Evolutionary conservation across 2,888 invertebrate species (phyloP), one percentile per base, ranked within the genome.

Genomic region (Creontiades dilutus): DNA sequence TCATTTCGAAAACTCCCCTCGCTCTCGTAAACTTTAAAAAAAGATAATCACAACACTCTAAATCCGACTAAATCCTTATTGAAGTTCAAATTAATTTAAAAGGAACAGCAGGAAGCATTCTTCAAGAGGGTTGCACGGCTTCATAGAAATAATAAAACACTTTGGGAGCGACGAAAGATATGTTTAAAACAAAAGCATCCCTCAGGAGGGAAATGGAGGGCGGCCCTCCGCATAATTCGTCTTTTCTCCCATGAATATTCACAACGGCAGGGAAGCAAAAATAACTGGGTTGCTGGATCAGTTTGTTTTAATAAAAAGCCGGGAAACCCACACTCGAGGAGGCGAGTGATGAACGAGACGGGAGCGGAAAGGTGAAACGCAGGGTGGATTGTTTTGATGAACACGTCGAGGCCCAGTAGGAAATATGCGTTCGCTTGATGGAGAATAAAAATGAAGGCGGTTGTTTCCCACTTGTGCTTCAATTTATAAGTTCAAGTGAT

Each of bases 211-310:
- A 68, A 68, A 68, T 68, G 68, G 68, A 68, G 68, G 68, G 68
- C 68, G 27, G 68, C 23, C 19, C 68, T 27, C 13, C 68, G 68
- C 23, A 68, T 68, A 68, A 68, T 68, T 68, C 68, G 23, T 68
- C 11, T 68, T 68, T 68, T 68, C 19, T 16, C 68, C 68, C 23
- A 68, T 68, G 68, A 68, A 68, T 68, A 68, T 68, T 68, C 68
- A 23, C 12, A 68, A 19, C 19, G 68, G 13, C 23, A 3, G 23
- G 4, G n/a, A 61, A 61, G 61, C 61, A 61, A 61, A 61, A 61
- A 61, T 61, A 68, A 68, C 68, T 68, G 19, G 19, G 68, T 57
- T n/a, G 57, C n/a, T n/a, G 68, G 68, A 27, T 68, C 68, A 68
- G 68, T 68, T 68, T 68, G 68, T 68, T 68, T 68, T 23, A 68